These are phyloP conservation scores for Synergus itoensis DNA, from an alignment of 2,888 invertebrate species.

Conservation along the genomic window DNA sequence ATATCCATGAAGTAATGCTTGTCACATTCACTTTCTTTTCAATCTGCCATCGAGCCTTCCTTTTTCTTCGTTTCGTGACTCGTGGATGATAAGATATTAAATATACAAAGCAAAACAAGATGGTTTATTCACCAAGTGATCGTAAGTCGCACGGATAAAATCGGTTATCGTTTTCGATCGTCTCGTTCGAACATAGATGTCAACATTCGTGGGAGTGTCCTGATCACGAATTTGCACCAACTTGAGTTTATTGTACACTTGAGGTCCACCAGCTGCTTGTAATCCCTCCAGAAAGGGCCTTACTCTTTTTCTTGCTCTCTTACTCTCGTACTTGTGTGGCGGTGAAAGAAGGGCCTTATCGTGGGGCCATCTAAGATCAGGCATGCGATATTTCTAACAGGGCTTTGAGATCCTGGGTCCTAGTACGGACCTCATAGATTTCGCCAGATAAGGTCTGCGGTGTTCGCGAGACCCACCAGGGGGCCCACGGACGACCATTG, in stretches of 20 bases:
- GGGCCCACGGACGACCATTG: conserved; percentile 65
- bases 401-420: conserved; percentile 67
- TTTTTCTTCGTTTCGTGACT: conserved; percentile 14
- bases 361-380: conserved; percentile 73
- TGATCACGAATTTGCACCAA: conserved; percentile 68
- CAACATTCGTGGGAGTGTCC: conserved; percentile 59
- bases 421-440: conserved; percentile 70
- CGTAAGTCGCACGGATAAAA: conserved; percentile 40
- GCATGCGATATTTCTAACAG: conserved; percentile 75
- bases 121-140: conserved; percentile 39
- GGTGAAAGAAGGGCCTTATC: conserved; percentile 70
- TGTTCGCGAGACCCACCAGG: conserved; percentile 75
- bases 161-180: conserved; percentile 39
- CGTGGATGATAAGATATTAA: conserved; percentile 34
- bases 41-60: background rate
- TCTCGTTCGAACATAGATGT: conserved; percentile 64
- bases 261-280: conserved; percentile 73
- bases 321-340: conserved; percentile 51
- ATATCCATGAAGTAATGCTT: background rate
- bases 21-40: conserved; percentile 13
- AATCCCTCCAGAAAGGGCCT: conserved; percentile 64
- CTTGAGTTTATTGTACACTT: conserved; percentile 66
- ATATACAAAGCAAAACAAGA: conserved; percentile 40
- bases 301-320: conserved; percentile 47
- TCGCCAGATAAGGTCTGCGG: conserved; percentile 72